Conservation (phyloP, 1,140 invertebrate genomes). For the Psix sp. region DNA sequence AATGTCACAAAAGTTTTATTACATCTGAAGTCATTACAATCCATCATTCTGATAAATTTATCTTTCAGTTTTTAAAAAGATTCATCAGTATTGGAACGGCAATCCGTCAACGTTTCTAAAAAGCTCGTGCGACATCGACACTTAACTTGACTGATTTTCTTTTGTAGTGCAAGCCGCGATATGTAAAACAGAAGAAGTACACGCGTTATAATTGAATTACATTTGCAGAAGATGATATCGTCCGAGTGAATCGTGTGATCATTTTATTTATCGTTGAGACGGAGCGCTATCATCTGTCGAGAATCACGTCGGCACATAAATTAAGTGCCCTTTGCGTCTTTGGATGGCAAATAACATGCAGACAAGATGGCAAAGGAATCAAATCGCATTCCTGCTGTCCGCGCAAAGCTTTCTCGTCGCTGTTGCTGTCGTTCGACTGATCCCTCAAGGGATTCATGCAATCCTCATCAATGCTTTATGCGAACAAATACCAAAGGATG, state of each 20-base stretch:
- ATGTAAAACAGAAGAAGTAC: conserved; percentile 43
- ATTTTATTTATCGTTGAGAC: conserved; percentile 59
- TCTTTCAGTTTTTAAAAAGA: neutral
- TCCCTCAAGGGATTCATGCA: conserved; percentile 45
- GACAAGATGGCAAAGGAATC: conserved; percentile 66
- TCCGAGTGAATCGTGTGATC: conserved; percentile 50
- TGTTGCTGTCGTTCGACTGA: conserved; percentile 51
- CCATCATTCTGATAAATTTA: conserved; percentile 2
- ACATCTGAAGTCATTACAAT: too few species aligned
- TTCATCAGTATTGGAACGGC: neutral
- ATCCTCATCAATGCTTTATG: conserved; percentile 57
- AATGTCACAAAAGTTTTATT: too few species aligned
- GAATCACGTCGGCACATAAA: conserved; percentile 56
- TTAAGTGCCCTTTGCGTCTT: conserved; percentile 59
- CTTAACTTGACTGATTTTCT: conserved; percentile 14
- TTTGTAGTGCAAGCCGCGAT: conserved; percentile 22
- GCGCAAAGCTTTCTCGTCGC: conserved; percentile 57
- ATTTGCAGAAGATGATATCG: conserved; percentile 58
- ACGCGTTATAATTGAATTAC: conserved; percentile 56
- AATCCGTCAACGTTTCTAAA: conserved; percentile 22
- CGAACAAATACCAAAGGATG: conserved; percentile 55
- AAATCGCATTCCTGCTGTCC: conserved; percentile 68
- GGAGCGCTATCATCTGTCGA: conserved; percentile 43
- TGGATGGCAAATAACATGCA: conserved; percentile 58
- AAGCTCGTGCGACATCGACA: conserved; percentile 3